Conservation (phyloP, 1,140 invertebrate genomes). For the Drosophila sechellia region DNA sequence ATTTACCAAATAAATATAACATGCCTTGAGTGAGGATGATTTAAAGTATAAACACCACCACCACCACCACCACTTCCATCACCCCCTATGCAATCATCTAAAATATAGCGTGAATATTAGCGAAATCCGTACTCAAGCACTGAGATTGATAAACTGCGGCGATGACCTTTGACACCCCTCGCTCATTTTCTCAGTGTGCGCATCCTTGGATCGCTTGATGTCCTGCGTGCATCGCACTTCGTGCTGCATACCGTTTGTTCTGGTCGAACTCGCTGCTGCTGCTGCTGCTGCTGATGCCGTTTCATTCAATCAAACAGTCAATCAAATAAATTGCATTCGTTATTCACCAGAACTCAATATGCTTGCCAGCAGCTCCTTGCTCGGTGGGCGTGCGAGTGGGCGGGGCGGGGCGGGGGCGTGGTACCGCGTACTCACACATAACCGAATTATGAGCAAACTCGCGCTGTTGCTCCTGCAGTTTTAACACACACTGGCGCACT, state of each 20-base stretch:
- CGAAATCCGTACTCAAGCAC: background rate
- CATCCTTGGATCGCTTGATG: conserved; percentile 11
- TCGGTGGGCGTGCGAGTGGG: background rate
- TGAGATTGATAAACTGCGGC: background rate
- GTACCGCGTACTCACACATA: conserved; percentile 36
- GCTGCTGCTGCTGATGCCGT: conserved; percentile 23
- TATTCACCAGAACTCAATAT: conserved; percentile 72
- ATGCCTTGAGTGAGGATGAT: too few relatives aligned
- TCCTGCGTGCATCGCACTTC: conserved; percentile 4
- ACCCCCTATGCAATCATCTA: background rate
- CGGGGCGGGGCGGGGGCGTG: conserved; percentile 5
- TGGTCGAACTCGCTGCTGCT: conserved; percentile 14
- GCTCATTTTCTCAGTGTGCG: background rate
- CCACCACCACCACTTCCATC: too few relatives aligned
- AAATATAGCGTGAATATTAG: background rate
- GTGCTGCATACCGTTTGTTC: conserved; percentile 38
- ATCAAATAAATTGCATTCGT: conserved; percentile 80
- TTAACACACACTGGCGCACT: conserved; percentile 23
- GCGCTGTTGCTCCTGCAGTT: conserved; percentile 53
- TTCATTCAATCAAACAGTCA: conserved; percentile 80
- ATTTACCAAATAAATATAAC: too few relatives aligned
- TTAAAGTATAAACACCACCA: too few relatives aligned
- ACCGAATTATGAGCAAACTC: conserved; percentile 72
- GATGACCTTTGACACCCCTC: background rate
- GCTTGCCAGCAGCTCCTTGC: conserved; percentile 32